Evolutionary conservation across 2,113 vertebrate genomes (phyloP), one percentile per base, ranked within the genome.

Genomic region (Pitta sordida): DNA sequence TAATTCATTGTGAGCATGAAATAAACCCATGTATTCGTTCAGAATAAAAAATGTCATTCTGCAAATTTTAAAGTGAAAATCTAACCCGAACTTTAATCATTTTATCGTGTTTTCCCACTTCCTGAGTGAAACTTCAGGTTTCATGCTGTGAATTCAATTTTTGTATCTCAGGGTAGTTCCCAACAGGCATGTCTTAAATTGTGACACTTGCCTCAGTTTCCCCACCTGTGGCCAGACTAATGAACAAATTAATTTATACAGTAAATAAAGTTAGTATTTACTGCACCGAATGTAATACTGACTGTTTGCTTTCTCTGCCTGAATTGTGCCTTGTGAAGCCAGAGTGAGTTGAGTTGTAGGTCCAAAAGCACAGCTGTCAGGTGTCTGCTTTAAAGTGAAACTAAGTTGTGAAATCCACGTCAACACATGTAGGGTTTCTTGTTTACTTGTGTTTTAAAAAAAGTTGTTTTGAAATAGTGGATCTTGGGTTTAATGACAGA

Each of bases 71-170:
- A 60, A 51, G 19, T 64, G 23, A 63, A 73, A 75, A 37, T 55
- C n/a, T 71, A 82, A 30, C 21, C 17, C 19, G 2, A 44, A 0
- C 15, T 52, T 64, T 19, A 27, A 27, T 43, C 0, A 0, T 52
- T 71, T 82, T 43, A 41, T n/a, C n/a, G n/a, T n/a, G n/a, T n/a
- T n/a, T n/a, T n/a, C n/a, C 13, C 8, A 7, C 24, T 90, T 91
- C 74, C 17, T 52, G 58, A 79, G 27, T 59, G 51, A 63, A 67
- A 75, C 32, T 27, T 36, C 23, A 68, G 32, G 58, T 81, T 84
- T 77, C 5, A 1, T 53, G 29, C n/a, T 20, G 12, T 44, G 7
- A 84, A 78, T 69, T 79, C 10, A 15, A 0, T 52, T 77, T 90
- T 37, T 73, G 5, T 53, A 13, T 73, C 19, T 73, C 0, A 0